phyloP scores from a whole-genome alignment of 2,113 vertebrate species.

The Pteronura brasiliensis region DNA sequence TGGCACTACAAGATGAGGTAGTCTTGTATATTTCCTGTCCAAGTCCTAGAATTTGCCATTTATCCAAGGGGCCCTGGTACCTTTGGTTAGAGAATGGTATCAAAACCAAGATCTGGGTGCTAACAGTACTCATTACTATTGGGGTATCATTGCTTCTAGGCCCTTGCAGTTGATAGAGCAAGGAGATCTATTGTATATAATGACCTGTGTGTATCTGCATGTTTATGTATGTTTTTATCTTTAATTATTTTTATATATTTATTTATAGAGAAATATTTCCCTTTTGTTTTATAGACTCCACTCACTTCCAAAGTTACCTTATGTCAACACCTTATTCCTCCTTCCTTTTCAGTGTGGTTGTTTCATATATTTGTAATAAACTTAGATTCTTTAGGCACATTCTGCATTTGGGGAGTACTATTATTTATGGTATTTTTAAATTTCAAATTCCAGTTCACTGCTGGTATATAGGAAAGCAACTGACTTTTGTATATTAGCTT shows the following conservation, averaged over 20 bases:
- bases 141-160: constrained; percentile 1
- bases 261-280: neutral
- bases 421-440: neutral
- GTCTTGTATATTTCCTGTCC: neutral
- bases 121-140: neutral
- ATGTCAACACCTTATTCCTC: neutral
- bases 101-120: neutral
- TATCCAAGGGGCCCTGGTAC: neutral
- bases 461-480: constrained; percentile 4
- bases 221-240: neutral
- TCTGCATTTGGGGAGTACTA: neutral
- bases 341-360: neutral
- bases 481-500: constrained; percentile 14
- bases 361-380: constrained; percentile 16
- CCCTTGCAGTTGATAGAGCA: neutral
- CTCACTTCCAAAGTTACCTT: neutral
- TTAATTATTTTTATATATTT: neutral
- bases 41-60: constrained; percentile 16
- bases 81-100: neutral
- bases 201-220: neutral
- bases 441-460: constrained; percentile 24
- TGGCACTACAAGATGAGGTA: neutral
- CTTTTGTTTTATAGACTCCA: neutral
- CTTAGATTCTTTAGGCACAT: neutral
- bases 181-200: neutral